Evolutionary conservation across 2,888 invertebrate genomes (phyloP), one percentile per base, ranked within the genome.

Genomic region (Pharmacophagus antenor): DNA sequence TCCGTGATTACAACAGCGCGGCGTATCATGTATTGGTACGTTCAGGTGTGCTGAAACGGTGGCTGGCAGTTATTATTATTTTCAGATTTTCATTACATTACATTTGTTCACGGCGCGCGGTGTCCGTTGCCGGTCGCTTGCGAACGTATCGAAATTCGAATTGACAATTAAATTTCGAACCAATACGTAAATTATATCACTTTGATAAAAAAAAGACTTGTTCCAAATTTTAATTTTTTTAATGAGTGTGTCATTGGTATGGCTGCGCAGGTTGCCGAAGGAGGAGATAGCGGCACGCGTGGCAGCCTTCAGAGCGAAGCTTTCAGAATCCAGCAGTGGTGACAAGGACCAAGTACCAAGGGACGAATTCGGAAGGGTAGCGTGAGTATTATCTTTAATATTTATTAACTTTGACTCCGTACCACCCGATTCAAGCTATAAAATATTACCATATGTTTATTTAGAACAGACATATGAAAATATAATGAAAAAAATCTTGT

Each of bases 221-320:
- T 20, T 20, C 20, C 15, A 31, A 22, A 21, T 55, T 55, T 27
- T 15, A 23, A 44, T 49, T 37, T 57, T 56, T 48, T 54, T 49
- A 56, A 87, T 90, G 88, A 87, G 84, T 72, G 85, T 91, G 56
- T 87, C 85, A 46, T 69, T 87, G 83, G 89, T 85, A 66, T 91
- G 86, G 84, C 77, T 85, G 88, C 92, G 75, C 87, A 97, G 98
- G 85, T 96, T 95, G 82, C 93, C 94, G 55, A 93, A 94, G 72
- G 96, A 96, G 74, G 97, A 97, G 79, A 96, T 99, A 65, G 94
- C 94, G 68, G 92, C 93, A 73, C 97, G 98, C 77, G 96, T 99
- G 66, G 94, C 95, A 61, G 94, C 95, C 56, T 99, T 97, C 88
- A 93, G 99, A 61, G 94, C 94, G 72, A 95, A 97, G 93, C 91